A percentile compares a stretch with the other conserved stretches of the same genome.
Evolutionary conservation across 2,797 vertebrate genomes (phyloP).

Genomic region (Melanogrammus aeglefinus): DNA sequence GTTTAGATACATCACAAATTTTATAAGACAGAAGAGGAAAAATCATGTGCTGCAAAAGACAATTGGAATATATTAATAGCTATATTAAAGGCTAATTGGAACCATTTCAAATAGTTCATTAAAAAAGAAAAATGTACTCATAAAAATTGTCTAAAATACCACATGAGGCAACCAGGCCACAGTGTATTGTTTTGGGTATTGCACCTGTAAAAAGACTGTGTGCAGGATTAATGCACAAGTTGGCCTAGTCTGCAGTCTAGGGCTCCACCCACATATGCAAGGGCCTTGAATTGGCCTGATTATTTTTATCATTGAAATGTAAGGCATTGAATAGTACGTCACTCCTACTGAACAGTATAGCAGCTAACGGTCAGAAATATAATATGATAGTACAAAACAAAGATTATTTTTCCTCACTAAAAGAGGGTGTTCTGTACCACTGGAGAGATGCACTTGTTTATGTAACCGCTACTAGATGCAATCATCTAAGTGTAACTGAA

Average conservation of each 20-base stretch:
- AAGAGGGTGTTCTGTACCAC: no score
- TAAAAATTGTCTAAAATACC: not conserved
- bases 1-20: conserved; percentile 36
- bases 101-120: not conserved
- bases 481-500: conserved; percentile 61
- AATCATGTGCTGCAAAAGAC: conserved; percentile 32
- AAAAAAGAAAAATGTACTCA: not conserved
- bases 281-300: no score
- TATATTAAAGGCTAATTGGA: not conserved
- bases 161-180: not conserved
- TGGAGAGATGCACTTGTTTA: not conserved
- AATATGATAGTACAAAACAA: no score
- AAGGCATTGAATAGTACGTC: no score
- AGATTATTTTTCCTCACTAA: no score
- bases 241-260: no score
- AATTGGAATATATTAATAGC: conserved; percentile 6
- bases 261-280: no score
- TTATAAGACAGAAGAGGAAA: not conserved
- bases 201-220: not conserved
- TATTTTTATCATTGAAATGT: no score
- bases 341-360: no score
- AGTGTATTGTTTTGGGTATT: not conserved
- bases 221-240: no score
- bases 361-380: not conserved
- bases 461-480: not conserved